Base-by-base conservation (phyloP, 2,797 vertebrate species). In the Brachyrhaphis roseni region DNA sequence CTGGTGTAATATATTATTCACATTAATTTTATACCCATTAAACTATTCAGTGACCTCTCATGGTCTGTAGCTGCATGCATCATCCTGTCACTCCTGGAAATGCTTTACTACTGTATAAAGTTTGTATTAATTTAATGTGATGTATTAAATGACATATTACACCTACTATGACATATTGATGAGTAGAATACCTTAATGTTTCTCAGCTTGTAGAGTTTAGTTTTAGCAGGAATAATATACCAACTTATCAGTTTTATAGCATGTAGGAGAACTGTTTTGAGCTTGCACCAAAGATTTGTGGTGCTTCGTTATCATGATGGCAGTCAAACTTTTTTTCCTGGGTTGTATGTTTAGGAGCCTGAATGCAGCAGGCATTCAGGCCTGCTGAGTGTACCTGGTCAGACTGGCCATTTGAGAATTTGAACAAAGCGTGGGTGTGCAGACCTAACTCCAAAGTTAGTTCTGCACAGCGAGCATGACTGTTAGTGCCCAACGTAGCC, bases 21-120 rank as follows among this genome's bases (percentile, higher is more conserved):
- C 72, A 39, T 64, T 39, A 74, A 74, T 79, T 64, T 28, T 34
- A 47, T 47, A 49, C 36, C 5, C n/a, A 53, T 79, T 31, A n/a
- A n/a, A 62, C 45, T 26, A 47, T 31, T 62, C 31, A 78, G 43
- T 72, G 66, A 57, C 66, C n/a, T 41, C 39, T 53, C 77, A 18
- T 49, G 23, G 13, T n/a, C 28, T 74, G 71, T 28, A 12, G 31
- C 18, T 41, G 15, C 10, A 43, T 53, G 76, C 36, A 71, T 72
- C 49, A 72, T 55, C 66, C 26, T 45, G 76, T 12, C 46, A 53
- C 47, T 31, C 13, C 36, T 77, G 76, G 31, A 41, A 68, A 70
- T 70, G 47, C 28, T 77, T 51, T 43, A 51, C 13, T 36, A 49
- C 43, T 26, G 59, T 23, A 20, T 39, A 41, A 46, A n/a, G 41